Evolutionary conservation across 2,797 vertebrate genomes (phyloP).

Genomic region (Hypotaenidia philippensis): DNA sequence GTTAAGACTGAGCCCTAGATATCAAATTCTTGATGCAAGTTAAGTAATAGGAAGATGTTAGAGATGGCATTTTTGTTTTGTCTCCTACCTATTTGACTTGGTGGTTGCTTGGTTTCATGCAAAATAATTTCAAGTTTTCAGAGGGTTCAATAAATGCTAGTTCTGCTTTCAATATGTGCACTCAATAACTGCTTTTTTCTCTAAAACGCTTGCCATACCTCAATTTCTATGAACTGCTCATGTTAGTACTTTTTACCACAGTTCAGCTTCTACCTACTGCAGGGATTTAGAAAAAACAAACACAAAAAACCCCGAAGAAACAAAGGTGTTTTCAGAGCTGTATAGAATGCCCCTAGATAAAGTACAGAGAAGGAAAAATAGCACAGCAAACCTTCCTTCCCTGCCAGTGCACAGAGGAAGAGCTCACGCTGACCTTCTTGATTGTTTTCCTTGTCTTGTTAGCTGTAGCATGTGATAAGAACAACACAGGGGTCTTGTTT

Average conservation of each 20-base stretch:
- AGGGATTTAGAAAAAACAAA: background rate
- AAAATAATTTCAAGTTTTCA: background rate
- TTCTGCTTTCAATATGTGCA: background rate
- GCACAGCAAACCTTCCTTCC: background rate
- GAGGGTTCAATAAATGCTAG: background rate
- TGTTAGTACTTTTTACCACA: constrained; percentile 1
- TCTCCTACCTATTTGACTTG: background rate
- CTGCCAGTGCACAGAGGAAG: background rate
- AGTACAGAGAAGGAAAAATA: background rate
- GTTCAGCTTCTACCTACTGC: background rate
- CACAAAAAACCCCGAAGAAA: background rate
- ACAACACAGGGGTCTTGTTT: background rate
- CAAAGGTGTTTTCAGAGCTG: background rate
- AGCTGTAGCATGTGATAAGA: background rate
- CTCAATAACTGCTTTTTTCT: background rate
- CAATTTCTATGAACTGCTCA: background rate
- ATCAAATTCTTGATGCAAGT: background rate
- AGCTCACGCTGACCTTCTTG: background rate
- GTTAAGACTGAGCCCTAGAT: background rate
- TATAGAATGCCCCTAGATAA: background rate
- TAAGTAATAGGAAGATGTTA: background rate
- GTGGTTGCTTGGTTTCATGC: background rate
- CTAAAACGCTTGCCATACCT: background rate
- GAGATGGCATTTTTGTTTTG: background rate
- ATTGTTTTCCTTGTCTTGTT: background rate